Base-by-base conservation (phyloP, 2,113 vertebrate genomes). In the Eretmochelys imbricata region DNA sequence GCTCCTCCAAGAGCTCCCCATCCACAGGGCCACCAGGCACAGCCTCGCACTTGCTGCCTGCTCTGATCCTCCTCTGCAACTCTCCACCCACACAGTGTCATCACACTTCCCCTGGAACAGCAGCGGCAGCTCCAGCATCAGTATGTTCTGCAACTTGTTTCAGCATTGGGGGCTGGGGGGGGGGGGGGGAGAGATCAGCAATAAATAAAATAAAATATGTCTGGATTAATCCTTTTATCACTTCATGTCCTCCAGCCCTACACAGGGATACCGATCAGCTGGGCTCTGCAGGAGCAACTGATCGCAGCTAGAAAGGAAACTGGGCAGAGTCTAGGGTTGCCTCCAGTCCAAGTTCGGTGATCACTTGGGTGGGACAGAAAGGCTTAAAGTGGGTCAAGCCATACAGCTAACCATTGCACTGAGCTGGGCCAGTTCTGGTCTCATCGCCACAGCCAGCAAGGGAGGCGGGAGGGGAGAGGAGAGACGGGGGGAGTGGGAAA, bases 141-240 rank as follows among this genome's bases (percentile, higher is more conserved):
- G 95, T 96, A 92, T 82, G 94, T 54, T 96, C 83, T 81, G 89
- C 92, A 83, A 53, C 90, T 80, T 80, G 81, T 76, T 31, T 85
- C 89, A 82, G 93, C 89, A 81, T 65, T 87, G 84, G 29, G 91
- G 51, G 54, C 5, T 42, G 96, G 76, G 51, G 96, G 57, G 5
- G 2, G 69, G 19, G 27, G 42, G 69, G 20, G 38, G 42, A 22
- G 31, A 50, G 62, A 53, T 97, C 59, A 97, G 50, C 96, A 97
- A 96, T 91, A 96, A 96, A 96, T 94, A 95, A 94, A 93, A 78
- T 85, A 91, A 96, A 96, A 90, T 48, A 95, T 10, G 3, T 93
- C 81, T 94, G 49, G 59, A 87, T 96, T 97, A 97, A 97, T 96
- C 95, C 96, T 96, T 96, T 97, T 97, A 97, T 97, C 96, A 38